Conservation (phyloP, 2,113 vertebrate species). For the Psephotus haematonotus region DNA sequence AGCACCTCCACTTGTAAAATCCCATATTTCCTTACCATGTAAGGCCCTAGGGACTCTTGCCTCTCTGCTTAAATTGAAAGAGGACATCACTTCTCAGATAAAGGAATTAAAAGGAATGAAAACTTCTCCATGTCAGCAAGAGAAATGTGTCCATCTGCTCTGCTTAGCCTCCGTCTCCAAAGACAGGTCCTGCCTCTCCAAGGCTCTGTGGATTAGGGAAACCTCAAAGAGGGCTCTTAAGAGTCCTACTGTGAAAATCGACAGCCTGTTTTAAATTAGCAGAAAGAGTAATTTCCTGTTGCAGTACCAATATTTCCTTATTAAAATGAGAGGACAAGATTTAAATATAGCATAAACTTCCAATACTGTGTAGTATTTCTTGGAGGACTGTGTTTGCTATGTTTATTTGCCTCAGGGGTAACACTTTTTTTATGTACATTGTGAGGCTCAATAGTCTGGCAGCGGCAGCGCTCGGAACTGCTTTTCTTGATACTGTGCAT, state of each 20-base stretch:
- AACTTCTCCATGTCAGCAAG: not conserved
- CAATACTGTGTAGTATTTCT: conserved; percentile 41
- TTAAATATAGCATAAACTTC: conserved; percentile 58
- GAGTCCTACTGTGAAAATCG: not conserved
- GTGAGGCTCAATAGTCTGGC: conserved; percentile 69
- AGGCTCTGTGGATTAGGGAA: not conserved
- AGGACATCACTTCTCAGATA: not conserved
- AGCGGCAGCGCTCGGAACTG: conserved; percentile 40
- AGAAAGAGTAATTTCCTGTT: conserved; percentile 15
- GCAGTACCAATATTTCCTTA: conserved; percentile 36
- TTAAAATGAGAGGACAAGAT: conserved; percentile 28
- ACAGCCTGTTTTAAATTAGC: conserved; percentile 32
- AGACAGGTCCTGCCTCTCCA: not conserved
- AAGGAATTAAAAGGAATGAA: not conserved
- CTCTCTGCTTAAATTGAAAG: not conserved
- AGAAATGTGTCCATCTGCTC: not conserved
- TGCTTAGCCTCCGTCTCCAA: not conserved
- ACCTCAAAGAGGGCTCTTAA: not conserved
- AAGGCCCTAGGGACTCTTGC: not conserved
- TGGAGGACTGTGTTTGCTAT: conserved; percentile 57
- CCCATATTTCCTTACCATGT: not conserved
- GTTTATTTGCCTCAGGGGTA: conserved; percentile 67
- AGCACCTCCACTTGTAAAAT: not conserved
- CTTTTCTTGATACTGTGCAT: conserved; percentile 67
- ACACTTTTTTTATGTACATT: conserved; percentile 66